Conservation (phyloP, 2,113 vertebrate species). For the Macquaria ambigua region DNA sequence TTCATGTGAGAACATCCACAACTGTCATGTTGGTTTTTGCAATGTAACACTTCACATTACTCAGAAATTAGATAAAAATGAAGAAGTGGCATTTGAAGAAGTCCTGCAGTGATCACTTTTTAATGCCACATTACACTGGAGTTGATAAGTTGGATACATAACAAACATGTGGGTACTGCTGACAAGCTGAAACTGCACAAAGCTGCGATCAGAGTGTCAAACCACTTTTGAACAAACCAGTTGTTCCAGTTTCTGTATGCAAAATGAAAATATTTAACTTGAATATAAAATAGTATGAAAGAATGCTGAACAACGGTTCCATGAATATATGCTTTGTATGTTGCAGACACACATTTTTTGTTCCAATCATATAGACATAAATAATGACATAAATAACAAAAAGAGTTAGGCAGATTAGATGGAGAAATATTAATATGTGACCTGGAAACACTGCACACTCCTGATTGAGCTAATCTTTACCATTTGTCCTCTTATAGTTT, state of each 20-base stretch:
- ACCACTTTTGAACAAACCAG: background rate
- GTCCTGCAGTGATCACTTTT: constrained; percentile 14
- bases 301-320: background rate
- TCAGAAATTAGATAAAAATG: constrained; percentile 48
- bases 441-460: background rate
- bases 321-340: background rate
- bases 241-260: background rate
- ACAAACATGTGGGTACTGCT: background rate
- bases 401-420: background rate
- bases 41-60: background rate
- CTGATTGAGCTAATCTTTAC: constrained; percentile 40
- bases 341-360: background rate
- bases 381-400: background rate
- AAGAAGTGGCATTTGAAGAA: constrained; percentile 47
- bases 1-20: constrained; percentile 5
- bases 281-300: background rate
- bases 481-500: constrained; percentile 35
- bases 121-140: background rate
- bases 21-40: background rate
- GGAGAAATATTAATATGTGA: constrained; percentile 7
- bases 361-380: background rate
- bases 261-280: too few species aligned
- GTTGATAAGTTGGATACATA: background rate
- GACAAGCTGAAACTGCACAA: background rate
- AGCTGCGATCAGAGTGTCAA: background rate